phyloP scores from a whole-genome alignment of 2,888 invertebrate species.

The Stenotaenia linearis region DNA sequence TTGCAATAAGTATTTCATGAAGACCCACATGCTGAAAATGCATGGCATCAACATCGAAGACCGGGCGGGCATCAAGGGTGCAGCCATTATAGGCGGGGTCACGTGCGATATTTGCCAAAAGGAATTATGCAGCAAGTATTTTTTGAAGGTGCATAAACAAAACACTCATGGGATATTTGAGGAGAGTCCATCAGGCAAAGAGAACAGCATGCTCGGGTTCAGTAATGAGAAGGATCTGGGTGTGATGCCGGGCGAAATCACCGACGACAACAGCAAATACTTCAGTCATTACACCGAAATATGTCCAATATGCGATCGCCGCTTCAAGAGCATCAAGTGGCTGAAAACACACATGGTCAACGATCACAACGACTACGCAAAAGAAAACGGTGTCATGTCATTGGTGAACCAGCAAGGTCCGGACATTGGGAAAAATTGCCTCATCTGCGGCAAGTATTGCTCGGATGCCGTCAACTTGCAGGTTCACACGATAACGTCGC shows the following conservation, averaged over 20 bases:
- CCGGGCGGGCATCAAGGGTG: constrained; percentile 46
- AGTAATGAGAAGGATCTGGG: constrained; percentile 27
- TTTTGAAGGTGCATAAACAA: constrained; percentile 92
- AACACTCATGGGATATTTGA: constrained; percentile 95
- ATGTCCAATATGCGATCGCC: constrained; percentile 77
- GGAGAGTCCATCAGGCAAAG: constrained; percentile 49
- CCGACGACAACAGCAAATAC: constrained; percentile 49
- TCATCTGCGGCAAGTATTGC: constrained; percentile 48
- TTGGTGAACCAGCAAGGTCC: constrained; percentile 26
- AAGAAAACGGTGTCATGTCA: constrained; percentile 52
- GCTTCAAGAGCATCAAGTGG: constrained; percentile 83
- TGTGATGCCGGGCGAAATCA: constrained; percentile 32
- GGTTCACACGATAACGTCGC: constrained; percentile 51
- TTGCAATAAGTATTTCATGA: constrained; percentile 99
- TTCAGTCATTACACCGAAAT: constrained; percentile 62
- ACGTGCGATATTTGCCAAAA: constrained; percentile 97
- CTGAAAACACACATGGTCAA: constrained; percentile 77
- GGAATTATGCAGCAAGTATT: constrained; percentile 96
- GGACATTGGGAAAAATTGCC: constrained; percentile 38
- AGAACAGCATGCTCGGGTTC: constrained; percentile 13
- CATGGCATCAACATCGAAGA: constrained; percentile 92
- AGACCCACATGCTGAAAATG: constrained; percentile 98
- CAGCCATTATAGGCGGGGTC: constrained; percentile 85
- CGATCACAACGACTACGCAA: constrained; percentile 72
- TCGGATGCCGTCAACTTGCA: constrained; percentile 48